Conservation (phyloP, 2,888 invertebrate species). For the Xestobium rufovillosum region DNA sequence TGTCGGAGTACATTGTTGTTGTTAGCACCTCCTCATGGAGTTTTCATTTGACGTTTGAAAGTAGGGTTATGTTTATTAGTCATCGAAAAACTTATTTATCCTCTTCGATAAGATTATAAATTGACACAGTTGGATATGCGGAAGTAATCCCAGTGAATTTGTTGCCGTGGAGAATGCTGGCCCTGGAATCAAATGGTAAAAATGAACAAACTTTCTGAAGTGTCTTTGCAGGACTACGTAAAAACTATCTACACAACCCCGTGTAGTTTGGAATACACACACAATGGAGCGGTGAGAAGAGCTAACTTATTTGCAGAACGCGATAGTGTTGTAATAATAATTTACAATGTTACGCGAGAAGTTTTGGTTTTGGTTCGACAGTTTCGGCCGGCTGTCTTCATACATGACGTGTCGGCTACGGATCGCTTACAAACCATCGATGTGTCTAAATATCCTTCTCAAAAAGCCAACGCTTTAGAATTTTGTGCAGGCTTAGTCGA, state of each 20-base stretch:
- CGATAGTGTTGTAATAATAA: conserved; percentile 74
- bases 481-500: conserved; percentile 92
- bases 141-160: no score
- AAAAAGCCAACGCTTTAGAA: conserved; percentile 73
- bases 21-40: no score
- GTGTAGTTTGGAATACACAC: conserved; percentile 59
- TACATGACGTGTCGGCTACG: conserved; percentile 51
- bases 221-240: conserved; percentile 35
- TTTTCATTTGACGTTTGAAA: no score
- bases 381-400: conserved; percentile 82
- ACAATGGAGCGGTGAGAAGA: conserved; percentile 61
- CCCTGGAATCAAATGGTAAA: no score
- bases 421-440: conserved; percentile 49
- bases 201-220: conserved; percentile 35
- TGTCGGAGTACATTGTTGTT: no score
- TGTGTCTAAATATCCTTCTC: conserved; percentile 55
- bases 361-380: conserved; percentile 79
- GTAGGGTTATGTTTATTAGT: no score
- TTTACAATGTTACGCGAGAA: conserved; percentile 68
- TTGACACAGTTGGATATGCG: no score
- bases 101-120: no score
- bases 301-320: conserved; percentile 76
- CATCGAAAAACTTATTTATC: no score
- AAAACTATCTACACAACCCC: conserved; percentile 59
- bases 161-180: no score